A percentile compares a stretch with the other conserved stretches of the same genome.
These are phyloP conservation scores for Galaxias olidus DNA, from an alignment of 2,797 vertebrate species.

Conservation along the genomic window DNA sequence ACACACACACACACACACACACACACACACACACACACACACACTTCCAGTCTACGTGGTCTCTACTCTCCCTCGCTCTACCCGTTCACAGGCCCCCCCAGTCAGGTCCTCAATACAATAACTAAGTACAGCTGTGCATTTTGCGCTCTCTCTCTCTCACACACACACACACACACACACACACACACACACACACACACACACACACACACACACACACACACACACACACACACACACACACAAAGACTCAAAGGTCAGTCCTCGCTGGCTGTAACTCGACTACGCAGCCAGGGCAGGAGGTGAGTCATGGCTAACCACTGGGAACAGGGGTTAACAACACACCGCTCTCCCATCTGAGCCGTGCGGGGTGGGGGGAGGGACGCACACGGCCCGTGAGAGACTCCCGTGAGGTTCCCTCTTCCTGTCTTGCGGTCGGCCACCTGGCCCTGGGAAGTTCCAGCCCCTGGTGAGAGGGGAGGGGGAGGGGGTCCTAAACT, in stretches of 20 bases:
- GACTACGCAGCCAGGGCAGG: neutral
- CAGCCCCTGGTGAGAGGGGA: neutral
- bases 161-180: conserved; percentile 11
- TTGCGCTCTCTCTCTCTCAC: conserved; percentile 17
- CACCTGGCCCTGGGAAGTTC: conserved; percentile 31
- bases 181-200: neutral
- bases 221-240: neutral
- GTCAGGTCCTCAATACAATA: conserved; percentile 10
- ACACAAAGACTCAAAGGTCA: neutral
- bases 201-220: conserved; percentile 5
- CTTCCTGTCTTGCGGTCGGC: conserved; percentile 22
- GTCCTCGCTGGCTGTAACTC: neutral
- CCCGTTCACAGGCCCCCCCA: neutral
- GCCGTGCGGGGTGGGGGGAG: conserved; percentile 7
- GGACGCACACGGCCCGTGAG: conserved; percentile 16
- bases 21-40: neutral
- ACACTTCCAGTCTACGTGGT: neutral
- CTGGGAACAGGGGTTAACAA: conserved; percentile 14
- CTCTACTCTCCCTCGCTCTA: too few species aligned
- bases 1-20: neutral
- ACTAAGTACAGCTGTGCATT: conserved; percentile 30
- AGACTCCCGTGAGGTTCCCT: conserved; percentile 33
- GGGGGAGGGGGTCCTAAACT: conserved; percentile 15
- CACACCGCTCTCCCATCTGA: conserved; percentile 17
- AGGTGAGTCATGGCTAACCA: conserved; percentile 17